Evolutionary conservation across 1,140 invertebrate genomes (phyloP).

Genomic region (Sycophaga agraensis): DNA sequence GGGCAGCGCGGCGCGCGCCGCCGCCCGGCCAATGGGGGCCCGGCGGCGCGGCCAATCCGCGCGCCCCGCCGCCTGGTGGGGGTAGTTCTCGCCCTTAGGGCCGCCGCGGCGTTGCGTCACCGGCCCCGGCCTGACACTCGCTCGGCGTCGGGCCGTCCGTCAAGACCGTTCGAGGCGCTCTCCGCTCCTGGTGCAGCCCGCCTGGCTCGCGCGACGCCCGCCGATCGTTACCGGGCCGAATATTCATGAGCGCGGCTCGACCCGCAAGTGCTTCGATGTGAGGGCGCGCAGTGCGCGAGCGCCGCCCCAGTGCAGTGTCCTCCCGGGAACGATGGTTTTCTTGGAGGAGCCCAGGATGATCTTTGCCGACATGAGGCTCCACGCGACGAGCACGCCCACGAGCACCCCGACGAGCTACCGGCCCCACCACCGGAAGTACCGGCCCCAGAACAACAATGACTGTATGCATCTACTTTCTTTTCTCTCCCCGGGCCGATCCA

Average conservation of each 20-base stretch:
- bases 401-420: conserved; percentile 45
- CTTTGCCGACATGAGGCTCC: conserved; percentile 54
- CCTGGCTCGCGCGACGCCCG: not conserved
- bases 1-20: conserved; percentile 25
- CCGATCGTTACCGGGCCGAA: not conserved
- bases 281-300: no score
- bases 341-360: conserved; percentile 56
- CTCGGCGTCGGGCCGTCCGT: conserved; percentile 44
- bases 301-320: no score
- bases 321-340: conserved; percentile 50
- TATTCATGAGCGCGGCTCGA: not conserved
- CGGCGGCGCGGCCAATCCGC: conserved; percentile 41
- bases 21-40: conserved; percentile 40
- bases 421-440: conserved; percentile 45
- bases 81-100: conserved; percentile 48
- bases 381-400: conserved; percentile 55
- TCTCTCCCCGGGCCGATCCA: no score
- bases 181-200: no score
- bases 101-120: conserved; percentile 46
- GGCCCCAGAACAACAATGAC: conserved; percentile 54
- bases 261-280: not conserved
- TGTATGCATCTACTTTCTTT: conserved; percentile 52
- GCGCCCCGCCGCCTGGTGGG: conserved; percentile 34
- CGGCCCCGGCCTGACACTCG: conserved; percentile 38
- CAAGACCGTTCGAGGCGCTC: no score